These are phyloP conservation scores for Hyphantria cunea DNA, from an alignment of 1,140 invertebrate genomes.

Conservation along the genomic window DNA sequence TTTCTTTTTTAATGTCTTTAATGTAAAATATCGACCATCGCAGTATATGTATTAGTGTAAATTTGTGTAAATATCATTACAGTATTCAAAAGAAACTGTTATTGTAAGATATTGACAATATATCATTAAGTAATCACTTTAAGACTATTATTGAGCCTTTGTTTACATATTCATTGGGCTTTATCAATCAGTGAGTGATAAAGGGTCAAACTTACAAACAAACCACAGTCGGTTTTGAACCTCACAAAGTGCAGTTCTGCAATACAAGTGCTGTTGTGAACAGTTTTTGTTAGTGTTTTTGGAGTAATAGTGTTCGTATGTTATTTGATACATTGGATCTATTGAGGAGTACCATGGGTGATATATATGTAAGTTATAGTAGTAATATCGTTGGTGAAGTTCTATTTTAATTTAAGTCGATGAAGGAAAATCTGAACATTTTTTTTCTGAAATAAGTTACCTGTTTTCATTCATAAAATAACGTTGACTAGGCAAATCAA, in stretches of 20 bases:
- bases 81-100: background rate
- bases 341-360: conserved; percentile 34
- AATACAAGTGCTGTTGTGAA: conserved; percentile 11
- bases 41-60: no score
- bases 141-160: conserved; percentile 14
- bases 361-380: conserved; percentile 45
- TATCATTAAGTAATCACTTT: conserved; percentile 14
- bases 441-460: no score
- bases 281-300: background rate
- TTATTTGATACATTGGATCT: background rate
- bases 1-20: no score
- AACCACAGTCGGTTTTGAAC: background rate
- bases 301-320: conserved; percentile 5
- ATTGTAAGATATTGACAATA: background rate
- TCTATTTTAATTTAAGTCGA: no score
- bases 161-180: conserved; percentile 28
- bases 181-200: conserved; percentile 17
- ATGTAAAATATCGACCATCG: no score
- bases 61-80: background rate
- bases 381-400: background rate
- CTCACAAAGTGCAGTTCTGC: conserved; percentile 1
- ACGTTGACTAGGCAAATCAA: no score
- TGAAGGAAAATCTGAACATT: no score
- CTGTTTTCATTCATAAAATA: no score
- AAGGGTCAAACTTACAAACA: conserved; percentile 32